Evolutionary conservation across 92 coral and sea anemone genomes (phyloP).

Genomic region (Palythoa heliodiscus): DNA sequence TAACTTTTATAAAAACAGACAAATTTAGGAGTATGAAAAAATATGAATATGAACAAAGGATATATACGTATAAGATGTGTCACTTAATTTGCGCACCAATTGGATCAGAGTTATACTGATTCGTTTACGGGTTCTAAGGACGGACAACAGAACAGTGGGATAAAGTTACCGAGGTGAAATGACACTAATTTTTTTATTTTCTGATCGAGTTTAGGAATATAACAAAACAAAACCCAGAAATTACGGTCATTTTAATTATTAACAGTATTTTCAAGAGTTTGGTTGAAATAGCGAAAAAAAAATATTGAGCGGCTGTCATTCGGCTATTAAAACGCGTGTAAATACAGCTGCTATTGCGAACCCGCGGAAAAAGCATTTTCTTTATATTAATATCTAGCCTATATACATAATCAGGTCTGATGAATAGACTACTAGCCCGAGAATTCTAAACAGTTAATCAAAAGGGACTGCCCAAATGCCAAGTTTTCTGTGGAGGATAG

Average conservation of each 20-base stretch:
- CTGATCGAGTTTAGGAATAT: background rate
- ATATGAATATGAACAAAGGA: too few species aligned
- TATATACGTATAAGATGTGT: too few species aligned
- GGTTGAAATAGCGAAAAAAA: background rate
- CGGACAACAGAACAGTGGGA: too few species aligned
- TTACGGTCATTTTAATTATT: background rate
- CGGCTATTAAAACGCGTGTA: background rate
- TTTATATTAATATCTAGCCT: background rate
- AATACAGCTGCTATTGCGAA: slow-evolving; percentile 25
- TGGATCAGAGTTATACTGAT: too few species aligned
- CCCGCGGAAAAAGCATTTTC: background rate
- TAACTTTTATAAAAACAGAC: too few species aligned
- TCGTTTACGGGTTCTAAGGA: too few species aligned
- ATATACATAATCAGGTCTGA: background rate
- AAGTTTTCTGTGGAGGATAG: background rate
- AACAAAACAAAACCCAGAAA: background rate
- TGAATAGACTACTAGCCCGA: background rate
- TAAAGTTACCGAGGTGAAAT: too few species aligned
- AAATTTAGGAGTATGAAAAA: too few species aligned
- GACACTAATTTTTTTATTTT: too few species aligned
- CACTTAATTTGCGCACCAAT: too few species aligned
- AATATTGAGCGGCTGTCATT: background rate
- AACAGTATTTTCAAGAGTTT: background rate
- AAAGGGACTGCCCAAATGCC: background rate
- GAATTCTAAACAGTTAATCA: background rate